Evolutionary conservation across 1,140 invertebrate genomes (phyloP).

Genomic region (Drosophila takahashii): DNA sequence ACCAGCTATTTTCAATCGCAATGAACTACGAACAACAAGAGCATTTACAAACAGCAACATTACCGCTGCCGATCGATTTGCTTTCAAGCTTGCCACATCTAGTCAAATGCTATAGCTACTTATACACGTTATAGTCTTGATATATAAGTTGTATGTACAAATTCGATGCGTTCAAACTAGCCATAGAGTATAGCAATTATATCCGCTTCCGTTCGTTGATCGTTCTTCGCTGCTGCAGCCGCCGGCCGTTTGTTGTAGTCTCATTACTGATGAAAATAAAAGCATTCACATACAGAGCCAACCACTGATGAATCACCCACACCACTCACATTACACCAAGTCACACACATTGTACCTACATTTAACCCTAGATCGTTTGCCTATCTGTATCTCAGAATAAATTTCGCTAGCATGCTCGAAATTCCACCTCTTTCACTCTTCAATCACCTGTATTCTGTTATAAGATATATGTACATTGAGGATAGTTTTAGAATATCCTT

Average conservation of each 20-base stretch:
- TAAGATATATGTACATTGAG: background rate
- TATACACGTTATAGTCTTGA: background rate
- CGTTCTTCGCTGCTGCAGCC: conserved; percentile 52
- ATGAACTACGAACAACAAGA: conserved; percentile 75
- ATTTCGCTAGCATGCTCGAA: conserved; percentile 30
- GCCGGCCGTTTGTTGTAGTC: conserved; percentile 64
- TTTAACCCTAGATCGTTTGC: conserved; percentile 22
- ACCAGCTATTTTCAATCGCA: conserved; percentile 83
- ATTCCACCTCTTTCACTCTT: background rate
- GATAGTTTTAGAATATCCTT: background rate
- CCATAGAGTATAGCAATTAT: conserved; percentile 21
- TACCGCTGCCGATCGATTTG: conserved; percentile 30
- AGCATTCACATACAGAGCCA: conserved; percentile 20
- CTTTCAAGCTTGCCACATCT: conserved; percentile 41
- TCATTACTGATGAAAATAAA: conserved; percentile 78
- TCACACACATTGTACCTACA: conserved; percentile 32
- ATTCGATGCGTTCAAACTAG: conserved; percentile 26
- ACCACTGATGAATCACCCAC: background rate
- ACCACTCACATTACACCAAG: conserved; percentile 13
- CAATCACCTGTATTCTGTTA: background rate
- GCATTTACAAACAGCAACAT: conserved; percentile 31
- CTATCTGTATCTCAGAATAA: background rate
- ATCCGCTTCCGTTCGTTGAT: conserved; percentile 44
- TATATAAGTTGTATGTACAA: conserved; percentile 15
- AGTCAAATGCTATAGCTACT: background rate